phyloP scores from a whole-genome alignment of 2,797 vertebrate species.

The Ctenosaura bakeri region DNA sequence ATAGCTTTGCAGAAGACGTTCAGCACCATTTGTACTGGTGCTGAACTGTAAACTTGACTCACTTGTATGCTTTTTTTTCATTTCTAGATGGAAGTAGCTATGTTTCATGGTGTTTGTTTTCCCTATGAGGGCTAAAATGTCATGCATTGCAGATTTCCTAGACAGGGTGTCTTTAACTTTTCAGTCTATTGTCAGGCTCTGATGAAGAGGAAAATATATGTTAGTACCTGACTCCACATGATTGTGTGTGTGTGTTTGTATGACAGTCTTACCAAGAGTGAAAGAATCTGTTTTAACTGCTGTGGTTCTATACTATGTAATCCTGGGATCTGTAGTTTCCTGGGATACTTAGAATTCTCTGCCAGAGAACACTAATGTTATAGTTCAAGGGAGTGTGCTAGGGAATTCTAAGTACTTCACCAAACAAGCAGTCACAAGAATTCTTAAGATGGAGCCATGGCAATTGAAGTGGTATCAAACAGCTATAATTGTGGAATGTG shows the following conservation, averaged over 20 bases:
- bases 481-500: too few species aligned
- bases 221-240: slow-evolving; percentile 19
- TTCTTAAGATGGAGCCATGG: too few species aligned
- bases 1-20: slow-evolving; percentile 50
- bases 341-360: too few species aligned
- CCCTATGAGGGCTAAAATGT: slow-evolving; percentile 51
- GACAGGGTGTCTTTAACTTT: slow-evolving; percentile 37
- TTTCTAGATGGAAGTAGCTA: background rate
- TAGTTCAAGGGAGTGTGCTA: too few species aligned
- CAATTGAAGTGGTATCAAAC: too few species aligned
- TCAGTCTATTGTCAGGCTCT: slow-evolving; percentile 58
- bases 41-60: slow-evolving; percentile 61
- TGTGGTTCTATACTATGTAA: too few species aligned
- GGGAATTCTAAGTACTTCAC: too few species aligned
- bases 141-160: slow-evolving; percentile 52
- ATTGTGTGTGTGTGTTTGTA: background rate
- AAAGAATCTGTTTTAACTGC: background rate
- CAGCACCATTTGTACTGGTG: slow-evolving; percentile 60
- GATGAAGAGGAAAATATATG: slow-evolving; percentile 54
- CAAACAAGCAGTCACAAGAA: too few species aligned
- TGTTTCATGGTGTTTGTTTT: slow-evolving; percentile 45
- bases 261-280: background rate
- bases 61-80: background rate
- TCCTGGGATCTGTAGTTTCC: too few species aligned
- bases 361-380: too few species aligned